These are phyloP conservation scores for Colletes collaris DNA, from an alignment of 2,888 invertebrate species.

Conservation along the genomic window DNA sequence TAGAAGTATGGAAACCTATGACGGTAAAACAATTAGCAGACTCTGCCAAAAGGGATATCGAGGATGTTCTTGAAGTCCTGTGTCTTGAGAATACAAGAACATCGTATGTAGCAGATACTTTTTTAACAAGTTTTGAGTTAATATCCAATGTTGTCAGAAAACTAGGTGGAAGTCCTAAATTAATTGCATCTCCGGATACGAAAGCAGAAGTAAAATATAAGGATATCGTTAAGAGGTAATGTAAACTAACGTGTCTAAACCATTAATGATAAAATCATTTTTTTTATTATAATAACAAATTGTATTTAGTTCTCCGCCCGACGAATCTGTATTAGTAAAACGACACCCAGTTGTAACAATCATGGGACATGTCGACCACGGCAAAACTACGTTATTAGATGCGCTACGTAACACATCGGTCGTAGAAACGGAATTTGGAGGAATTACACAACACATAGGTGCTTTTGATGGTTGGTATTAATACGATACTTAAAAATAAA, in stretches of 20 bases:
- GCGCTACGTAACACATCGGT: constrained; percentile 92
- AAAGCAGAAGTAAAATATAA: constrained; percentile 78
- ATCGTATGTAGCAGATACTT: constrained; percentile 84
- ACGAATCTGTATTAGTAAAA: constrained; percentile 86
- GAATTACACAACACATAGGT: constrained; percentile 99
- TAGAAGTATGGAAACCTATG: constrained; percentile 92
- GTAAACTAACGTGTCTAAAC: not conserved
- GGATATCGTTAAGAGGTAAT: constrained; percentile 75
- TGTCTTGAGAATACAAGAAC: constrained; percentile 86
- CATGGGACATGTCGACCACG: constrained; percentile 99
- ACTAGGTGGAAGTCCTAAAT: constrained; percentile 87
- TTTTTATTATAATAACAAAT: not conserved
- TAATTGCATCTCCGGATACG: constrained; percentile 80
- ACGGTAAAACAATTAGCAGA: constrained; percentile 90
- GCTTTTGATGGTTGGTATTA: constrained; percentile 91
- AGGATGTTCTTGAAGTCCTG: constrained; percentile 89
- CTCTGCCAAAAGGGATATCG: constrained; percentile 86
- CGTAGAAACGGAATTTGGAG: constrained; percentile 97
- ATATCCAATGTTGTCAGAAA: constrained; percentile 88
- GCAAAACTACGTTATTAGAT: constrained; percentile 98
- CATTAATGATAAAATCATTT: not conserved
- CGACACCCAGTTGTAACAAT: constrained; percentile 98
- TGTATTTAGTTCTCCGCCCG: constrained; percentile 85
- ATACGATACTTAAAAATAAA: constrained; percentile 51
- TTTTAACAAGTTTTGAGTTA: constrained; percentile 87